Percentiles rank a stretch among this genome's conserved stretches.
These are phyloP conservation scores for Gryllus bimaculatus DNA, from an alignment of 1,140 invertebrate species.

Conservation along the genomic window DNA sequence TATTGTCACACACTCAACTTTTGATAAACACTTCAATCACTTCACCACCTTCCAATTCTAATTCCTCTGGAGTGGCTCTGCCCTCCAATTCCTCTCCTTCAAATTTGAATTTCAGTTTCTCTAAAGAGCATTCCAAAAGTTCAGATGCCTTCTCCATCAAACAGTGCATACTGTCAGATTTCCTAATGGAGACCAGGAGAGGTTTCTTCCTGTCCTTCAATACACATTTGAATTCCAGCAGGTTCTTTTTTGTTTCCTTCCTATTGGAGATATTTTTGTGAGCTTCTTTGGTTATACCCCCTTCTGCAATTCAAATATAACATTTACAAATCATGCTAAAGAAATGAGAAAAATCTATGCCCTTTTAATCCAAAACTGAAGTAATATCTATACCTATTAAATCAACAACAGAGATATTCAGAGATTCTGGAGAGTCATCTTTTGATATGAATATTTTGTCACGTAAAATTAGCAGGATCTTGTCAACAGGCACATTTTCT, in stretches of 20 bases:
- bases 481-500: neutral
- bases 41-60: neutral
- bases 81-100: neutral
- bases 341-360: too few species aligned
- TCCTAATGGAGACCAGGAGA: neutral
- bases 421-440: neutral
- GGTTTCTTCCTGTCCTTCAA: neutral
- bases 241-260: neutral
- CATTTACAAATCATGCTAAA: too few species aligned
- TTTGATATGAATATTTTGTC: neutral
- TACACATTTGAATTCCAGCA: neutral
- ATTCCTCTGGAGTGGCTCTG: neutral
- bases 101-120: neutral
- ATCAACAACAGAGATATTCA: neutral
- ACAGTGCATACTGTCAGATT: neutral
- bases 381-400: neutral
- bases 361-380: too few species aligned
- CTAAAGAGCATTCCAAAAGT: neutral
- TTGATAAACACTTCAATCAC: neutral
- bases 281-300: neutral
- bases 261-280: neutral
- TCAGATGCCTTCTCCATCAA: neutral
- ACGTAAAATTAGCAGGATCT: neutral
- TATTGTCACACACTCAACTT: neutral
- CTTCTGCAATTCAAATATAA: neutral